Conservation (phyloP, 2,113 vertebrate species). For the Arothron firmamentum region DNA sequence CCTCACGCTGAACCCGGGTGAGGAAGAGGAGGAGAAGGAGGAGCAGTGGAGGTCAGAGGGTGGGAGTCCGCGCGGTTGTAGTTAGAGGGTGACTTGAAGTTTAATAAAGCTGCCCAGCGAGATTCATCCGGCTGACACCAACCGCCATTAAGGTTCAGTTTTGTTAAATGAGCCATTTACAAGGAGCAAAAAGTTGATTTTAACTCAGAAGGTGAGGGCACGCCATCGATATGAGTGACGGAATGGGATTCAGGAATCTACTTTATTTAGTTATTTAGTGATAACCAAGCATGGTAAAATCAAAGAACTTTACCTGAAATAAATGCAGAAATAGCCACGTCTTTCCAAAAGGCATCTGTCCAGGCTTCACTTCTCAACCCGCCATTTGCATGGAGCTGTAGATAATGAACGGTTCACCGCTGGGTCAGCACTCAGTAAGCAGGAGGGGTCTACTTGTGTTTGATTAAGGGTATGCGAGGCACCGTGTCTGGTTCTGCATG, state of each 20-base stretch:
- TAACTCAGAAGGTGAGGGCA: background rate
- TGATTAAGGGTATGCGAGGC: constrained; percentile 61
- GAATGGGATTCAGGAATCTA: no score
- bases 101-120: constrained; percentile 54
- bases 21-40: constrained; percentile 11
- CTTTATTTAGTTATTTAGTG: no score
- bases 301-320: no score
- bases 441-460: constrained; percentile 58
- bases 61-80: constrained; percentile 15
- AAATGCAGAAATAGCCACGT: no score
- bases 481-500: constrained; percentile 60
- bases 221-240: background rate
- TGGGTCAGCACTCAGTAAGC: constrained; percentile 52
- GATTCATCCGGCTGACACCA: constrained; percentile 31
- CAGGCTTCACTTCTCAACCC: constrained; percentile 8
- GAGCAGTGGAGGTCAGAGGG: constrained; percentile 9
- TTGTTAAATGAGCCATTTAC: constrained; percentile 1
- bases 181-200: constrained; percentile 1
- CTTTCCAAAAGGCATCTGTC: constrained; percentile 8
- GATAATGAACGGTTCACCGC: constrained; percentile 63
- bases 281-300: no score
- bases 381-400: constrained; percentile 35
- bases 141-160: background rate
- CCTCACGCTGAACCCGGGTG: constrained; percentile 20
- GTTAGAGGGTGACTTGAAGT: constrained; percentile 48